phyloP scores from a whole-genome alignment of 2,797 vertebrate genomes.

The Liasis olivaceus region DNA sequence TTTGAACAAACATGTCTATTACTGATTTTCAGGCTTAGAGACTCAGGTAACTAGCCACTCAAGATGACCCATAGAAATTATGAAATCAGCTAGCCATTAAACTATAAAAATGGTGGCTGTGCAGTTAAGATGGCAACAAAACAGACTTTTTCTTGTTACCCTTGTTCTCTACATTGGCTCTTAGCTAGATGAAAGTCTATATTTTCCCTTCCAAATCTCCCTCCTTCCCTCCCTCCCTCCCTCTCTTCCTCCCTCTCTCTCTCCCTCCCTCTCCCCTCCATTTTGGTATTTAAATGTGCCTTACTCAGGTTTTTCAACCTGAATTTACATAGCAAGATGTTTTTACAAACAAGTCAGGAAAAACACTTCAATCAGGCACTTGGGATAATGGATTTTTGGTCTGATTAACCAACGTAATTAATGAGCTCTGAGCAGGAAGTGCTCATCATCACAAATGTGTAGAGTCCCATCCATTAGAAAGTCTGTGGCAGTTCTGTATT shows the following conservation, averaged over 20 bases:
- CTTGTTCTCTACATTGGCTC: background rate
- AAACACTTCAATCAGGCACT: constrained; percentile 1
- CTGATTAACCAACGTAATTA: constrained; percentile 20
- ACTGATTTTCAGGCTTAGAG: constrained; percentile 59
- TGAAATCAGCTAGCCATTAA: constrained; percentile 32
- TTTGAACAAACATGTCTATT: constrained; percentile 63
- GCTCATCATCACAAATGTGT: constrained; percentile 13
- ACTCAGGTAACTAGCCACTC: constrained; percentile 15
- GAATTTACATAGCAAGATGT: background rate
- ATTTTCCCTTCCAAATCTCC: background rate
- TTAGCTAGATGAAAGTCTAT: background rate
- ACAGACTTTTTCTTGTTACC: constrained; percentile 13
- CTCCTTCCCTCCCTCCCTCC: background rate
- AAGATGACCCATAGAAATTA: constrained; percentile 44
- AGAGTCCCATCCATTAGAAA: background rate
- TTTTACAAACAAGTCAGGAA: constrained; percentile 15
- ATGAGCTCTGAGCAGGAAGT: constrained; percentile 19
- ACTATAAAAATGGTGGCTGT: background rate
- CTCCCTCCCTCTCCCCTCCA: too few species aligned
- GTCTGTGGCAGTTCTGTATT: background rate
- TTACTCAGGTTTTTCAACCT: background rate
- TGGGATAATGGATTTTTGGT: constrained; percentile 18
- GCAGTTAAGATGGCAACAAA: background rate
- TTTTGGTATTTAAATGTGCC: background rate
- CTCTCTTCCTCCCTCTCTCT: background rate